Evolutionary conservation across 92 coral and sea anemone species (phyloP).

Genomic region (Zoanthus sansibaricus): DNA sequence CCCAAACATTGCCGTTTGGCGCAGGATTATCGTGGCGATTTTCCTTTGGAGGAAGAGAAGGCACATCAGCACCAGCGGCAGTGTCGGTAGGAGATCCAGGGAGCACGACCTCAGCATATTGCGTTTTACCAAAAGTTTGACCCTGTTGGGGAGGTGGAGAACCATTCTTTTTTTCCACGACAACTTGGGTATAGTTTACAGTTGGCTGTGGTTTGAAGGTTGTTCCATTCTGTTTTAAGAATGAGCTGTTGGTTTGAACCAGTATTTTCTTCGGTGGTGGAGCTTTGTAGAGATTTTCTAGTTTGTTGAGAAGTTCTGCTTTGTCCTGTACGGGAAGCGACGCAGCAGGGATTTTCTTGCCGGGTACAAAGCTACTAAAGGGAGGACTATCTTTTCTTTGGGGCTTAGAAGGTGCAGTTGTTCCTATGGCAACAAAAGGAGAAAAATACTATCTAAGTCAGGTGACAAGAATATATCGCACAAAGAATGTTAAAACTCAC

Average conservation of each 20-base stretch:
- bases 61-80: constrained; percentile 38
- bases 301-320: constrained; percentile 39
- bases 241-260: constrained; percentile 10
- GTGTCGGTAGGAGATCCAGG: constrained; percentile 54
- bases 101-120: constrained; percentile 87
- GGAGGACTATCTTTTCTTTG: constrained; percentile 64
- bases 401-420: constrained; percentile 45
- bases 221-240: constrained; percentile 35
- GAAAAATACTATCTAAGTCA: not conserved
- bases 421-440: constrained; percentile 6
- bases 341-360: constrained; percentile 36
- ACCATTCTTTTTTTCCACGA: constrained; percentile 62
- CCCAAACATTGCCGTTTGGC: constrained; percentile 74
- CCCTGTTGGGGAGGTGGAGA: constrained; percentile 62
- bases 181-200: constrained; percentile 64
- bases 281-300: constrained; percentile 31
- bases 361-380: constrained; percentile 86
- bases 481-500: too few species aligned
- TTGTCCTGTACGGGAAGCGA: constrained; percentile 37
- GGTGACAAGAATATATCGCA: too few species aligned
- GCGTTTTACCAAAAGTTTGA: constrained; percentile 63
- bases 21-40: constrained; percentile 36
- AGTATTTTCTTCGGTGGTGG: constrained; percentile 8
- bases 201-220: constrained; percentile 40
- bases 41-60: constrained; percentile 70